Base-by-base conservation (phyloP, 2,797 vertebrate genomes). In the Paramormyrops hopkinsi region DNA sequence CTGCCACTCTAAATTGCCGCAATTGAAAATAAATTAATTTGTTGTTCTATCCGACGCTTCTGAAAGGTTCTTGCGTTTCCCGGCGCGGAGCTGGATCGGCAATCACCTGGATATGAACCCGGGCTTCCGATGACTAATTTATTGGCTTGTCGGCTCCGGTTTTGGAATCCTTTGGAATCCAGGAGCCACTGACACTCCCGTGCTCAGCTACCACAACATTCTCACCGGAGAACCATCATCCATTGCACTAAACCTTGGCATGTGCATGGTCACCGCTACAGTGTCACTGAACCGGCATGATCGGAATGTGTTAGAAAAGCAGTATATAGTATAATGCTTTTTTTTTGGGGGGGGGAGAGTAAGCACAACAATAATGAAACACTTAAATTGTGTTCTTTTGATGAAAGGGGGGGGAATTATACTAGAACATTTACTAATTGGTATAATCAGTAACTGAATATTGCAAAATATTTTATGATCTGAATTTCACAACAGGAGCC, bases 11-110 rank as follows among this genome's bases (percentile, higher is more conserved):
- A 87, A 54, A 56, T 41, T 41, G 53, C 12, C 2, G 25, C 46
- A 51, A 56, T 51, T 87, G 85, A 87, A 87, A 87, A 87, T 59
- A 87, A 87, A 87, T 37, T n/a, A 56, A 56, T 56, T 87, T 87
- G 25, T 41, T 87, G 85, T 84, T 50, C 46, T 84, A 48, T 41
- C 48, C 19, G 17, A 87, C 33, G 17, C 56, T 87, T 87, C 51
- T 29, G 85, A 19, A 87, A 59, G 53, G 19, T 87, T 14, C 29
- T 41, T n/a, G 19, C 33, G 6, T 19, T 19, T 56, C 17, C 33
- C 85, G 0, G 14, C 53, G 12, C 2, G 7, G 84, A 54, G 51
- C 53, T 33, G 14, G 84, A 33, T 54, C 50, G 14, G 9, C 85
- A 59, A 41, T 56, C 85, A 29, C 86, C 86, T 48, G n/a, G 86